Conservation (phyloP, 2,888 invertebrate genomes). For the Mallateleia sp. region DNA sequence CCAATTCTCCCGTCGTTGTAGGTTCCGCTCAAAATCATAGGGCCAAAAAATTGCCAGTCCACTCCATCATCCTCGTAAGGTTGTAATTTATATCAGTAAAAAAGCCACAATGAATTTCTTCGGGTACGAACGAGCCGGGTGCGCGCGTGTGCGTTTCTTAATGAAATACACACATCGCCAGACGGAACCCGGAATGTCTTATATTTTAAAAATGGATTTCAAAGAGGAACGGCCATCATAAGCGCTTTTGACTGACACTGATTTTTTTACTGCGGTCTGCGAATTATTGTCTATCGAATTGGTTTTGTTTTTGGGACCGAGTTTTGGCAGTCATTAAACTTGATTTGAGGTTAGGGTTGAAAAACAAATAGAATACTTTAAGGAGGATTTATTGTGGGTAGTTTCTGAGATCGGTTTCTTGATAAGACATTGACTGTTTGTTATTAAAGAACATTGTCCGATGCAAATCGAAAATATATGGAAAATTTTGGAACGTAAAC, state of each 20-base stretch:
- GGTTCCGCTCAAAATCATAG: conserved; percentile 67
- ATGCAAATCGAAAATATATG: no score
- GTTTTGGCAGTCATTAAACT: conserved; percentile 18
- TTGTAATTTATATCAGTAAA: conserved; percentile 86
- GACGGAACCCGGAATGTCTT: conserved; percentile 1
- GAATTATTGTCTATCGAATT: conserved; percentile 16
- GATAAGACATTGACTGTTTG: not conserved
- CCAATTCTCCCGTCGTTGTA: conserved; percentile 60
- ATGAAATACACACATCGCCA: conserved; percentile 66
- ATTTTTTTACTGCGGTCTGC: conserved; percentile 51
- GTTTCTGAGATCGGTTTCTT: not conserved
- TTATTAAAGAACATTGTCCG: not conserved
- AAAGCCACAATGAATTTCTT: conserved; percentile 76
- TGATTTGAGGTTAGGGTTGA: conserved; percentile 11
- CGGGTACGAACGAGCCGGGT: conserved; percentile 44
- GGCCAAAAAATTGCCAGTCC: conserved; percentile 73
- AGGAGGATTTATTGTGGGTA: not conserved
- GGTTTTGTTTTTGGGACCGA: not conserved
- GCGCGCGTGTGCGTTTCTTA: conserved; percentile 57
- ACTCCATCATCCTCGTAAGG: conserved; percentile 81
- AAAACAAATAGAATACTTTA: not conserved
- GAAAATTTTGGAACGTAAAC: no score
- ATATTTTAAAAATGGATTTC: conserved; percentile 33
- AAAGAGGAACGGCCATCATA: conserved; percentile 24
- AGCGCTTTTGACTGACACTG: conserved; percentile 43